A percentile compares a stretch with the other conserved stretches of the same genome.
phyloP scores from a whole-genome alignment of 2,113 vertebrate genomes.

The Eubucco bourcierii region DNA sequence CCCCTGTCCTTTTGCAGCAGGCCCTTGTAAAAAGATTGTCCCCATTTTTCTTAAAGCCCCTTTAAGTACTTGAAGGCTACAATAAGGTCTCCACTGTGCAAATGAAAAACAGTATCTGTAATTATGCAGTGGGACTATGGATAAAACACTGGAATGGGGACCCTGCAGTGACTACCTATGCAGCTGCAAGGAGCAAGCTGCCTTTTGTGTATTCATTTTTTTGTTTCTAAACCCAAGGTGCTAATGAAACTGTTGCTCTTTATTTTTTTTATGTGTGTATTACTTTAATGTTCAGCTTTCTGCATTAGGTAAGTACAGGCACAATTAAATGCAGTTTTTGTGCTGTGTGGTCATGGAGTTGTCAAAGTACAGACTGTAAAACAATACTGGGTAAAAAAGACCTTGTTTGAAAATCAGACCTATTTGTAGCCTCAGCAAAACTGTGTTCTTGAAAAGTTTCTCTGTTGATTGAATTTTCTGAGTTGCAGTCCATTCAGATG shows the following conservation, averaged over 20 bases:
- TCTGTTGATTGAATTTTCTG: neutral
- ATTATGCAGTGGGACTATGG: neutral
- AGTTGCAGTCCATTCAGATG: neutral
- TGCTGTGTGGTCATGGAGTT: neutral
- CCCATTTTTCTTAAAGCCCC: neutral
- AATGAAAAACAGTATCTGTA: neutral
- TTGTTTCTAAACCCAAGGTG: neutral
- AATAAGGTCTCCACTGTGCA: neutral
- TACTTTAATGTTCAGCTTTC: neutral
- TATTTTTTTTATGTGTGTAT: neutral
- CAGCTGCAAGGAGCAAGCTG: neutral
- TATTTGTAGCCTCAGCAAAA: neutral
- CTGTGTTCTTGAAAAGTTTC: neutral
- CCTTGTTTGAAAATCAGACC: neutral
- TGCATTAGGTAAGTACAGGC: neutral
- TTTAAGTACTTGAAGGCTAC: neutral
- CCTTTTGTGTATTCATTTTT: neutral
- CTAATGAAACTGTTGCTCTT: neutral
- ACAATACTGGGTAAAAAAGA: neutral
- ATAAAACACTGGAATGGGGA: neutral
- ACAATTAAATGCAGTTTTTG: neutral
- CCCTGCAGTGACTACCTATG: accelerated
- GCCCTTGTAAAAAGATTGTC: neutral
- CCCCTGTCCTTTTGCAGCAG: neutral
- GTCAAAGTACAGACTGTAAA: neutral